Evolutionary conservation across 2,797 vertebrate species (phyloP), one percentile per base, ranked within the genome.

Genomic region (Cyclura pinguis): DNA sequence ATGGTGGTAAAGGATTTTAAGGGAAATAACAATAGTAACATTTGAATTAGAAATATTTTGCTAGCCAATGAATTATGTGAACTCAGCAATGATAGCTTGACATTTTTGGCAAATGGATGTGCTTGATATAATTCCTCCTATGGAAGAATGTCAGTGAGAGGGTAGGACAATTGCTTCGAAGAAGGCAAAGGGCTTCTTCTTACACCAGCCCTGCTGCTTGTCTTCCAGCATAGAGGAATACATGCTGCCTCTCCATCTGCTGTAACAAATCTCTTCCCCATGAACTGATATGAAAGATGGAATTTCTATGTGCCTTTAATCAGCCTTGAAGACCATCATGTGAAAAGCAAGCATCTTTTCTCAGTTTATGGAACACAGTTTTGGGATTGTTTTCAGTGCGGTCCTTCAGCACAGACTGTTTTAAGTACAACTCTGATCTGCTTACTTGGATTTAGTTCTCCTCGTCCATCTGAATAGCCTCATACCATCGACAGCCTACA

Each of bases 181-280:
- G 74, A 80, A 57, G 47, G 27, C 67, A 67, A 78, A 57, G 32
- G 62, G 62, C 27, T 80, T 67, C 88, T 85, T 69, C n/a, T 80
- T n/a, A 29, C 76, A 78, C 76, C 76, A 72, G 24, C 35, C 74
- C 62, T 73, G 76, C 76, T 85, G 83, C 83, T 72, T 50, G 55
- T 78, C 62, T 80, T 84, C 83, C 62, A 69, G 16, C 55, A 35
- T 35, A 72, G 22, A 85, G 47, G 73, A 72, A 80, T 69, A 32
- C 88, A 85, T 32, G 88, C 88, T 29, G 47, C 82, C 38, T 80
- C 83, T 80, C 88, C 83, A 85, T 90, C 88, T 90, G 83, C 64
- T 80, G 32, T 52, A 35, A 80, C 29, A 67, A 80, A 62, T 38
- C 76, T 90, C 73, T 38, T 9, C 47, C 76, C 50, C 76, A 80